Conservation (phyloP, 2,797 vertebrate species). For the Pseudomugil gertrudae region DNA sequence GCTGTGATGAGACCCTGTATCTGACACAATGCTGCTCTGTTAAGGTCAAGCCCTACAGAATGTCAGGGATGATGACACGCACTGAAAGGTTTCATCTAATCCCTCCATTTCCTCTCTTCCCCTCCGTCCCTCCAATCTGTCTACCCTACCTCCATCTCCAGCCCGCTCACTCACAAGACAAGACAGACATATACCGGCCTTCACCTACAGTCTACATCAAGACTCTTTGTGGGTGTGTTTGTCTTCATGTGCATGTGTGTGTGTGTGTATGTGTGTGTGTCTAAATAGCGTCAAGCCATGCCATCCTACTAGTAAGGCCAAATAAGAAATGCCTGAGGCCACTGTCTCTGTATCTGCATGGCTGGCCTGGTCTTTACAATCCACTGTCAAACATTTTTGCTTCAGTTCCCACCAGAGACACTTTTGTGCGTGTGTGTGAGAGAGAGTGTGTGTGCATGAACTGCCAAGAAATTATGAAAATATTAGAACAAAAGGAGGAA, state of each 20-base stretch:
- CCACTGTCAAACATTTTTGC: slow-evolving; percentile 61
- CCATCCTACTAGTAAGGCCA: slow-evolving; percentile 64
- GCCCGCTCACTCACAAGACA: slow-evolving; percentile 67
- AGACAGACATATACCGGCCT: slow-evolving; percentile 75
- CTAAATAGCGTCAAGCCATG: slow-evolving; percentile 61
- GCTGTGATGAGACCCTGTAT: slow-evolving; percentile 76
- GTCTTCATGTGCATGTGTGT: neutral
- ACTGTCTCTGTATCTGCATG: slow-evolving; percentile 61
- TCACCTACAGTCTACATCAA: slow-evolving; percentile 74
- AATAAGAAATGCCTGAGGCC: slow-evolving; percentile 69
- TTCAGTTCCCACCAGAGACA: slow-evolving; percentile 37
- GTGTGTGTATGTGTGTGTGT: slow-evolving; percentile 45
- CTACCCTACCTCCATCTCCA: slow-evolving; percentile 60
- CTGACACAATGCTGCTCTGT: slow-evolving; percentile 82
- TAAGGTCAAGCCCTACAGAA: slow-evolving; percentile 86
- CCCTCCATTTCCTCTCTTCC: slow-evolving; percentile 74
- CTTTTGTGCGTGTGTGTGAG: neutral
- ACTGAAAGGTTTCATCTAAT: slow-evolving; percentile 83
- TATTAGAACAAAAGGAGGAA: neutral
- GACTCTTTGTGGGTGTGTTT: slow-evolving; percentile 37
- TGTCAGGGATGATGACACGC: slow-evolving; percentile 83
- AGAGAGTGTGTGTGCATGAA: neutral
- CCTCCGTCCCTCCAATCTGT: slow-evolving; percentile 63
- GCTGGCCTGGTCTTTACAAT: slow-evolving; percentile 60
- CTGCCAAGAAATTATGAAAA: neutral